A percentile compares a stretch with the other conserved stretches of the same genome.
These are phyloP conservation scores for Macrosteles quadrilineatus DNA, from an alignment of 1,140 invertebrate genomes.

Conservation along the genomic window DNA sequence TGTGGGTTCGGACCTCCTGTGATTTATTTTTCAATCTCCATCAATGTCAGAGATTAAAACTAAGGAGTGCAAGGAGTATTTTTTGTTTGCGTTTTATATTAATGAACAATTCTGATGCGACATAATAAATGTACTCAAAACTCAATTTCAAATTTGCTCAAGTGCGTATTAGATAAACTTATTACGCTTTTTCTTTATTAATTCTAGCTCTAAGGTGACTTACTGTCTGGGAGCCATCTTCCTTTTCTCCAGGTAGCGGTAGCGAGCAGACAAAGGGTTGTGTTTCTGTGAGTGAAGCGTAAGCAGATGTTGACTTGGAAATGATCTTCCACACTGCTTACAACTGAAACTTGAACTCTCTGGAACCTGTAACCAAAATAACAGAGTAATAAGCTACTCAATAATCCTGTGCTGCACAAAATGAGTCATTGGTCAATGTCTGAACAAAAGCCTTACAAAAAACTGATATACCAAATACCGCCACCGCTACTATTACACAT, in stretches of 20 bases:
- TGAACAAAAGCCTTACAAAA: neutral
- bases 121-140: no score
- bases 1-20: no score
- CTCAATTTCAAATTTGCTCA: no score
- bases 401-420: neutral
- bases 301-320: neutral
- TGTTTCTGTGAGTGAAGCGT: neutral
- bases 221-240: constrained; percentile 16
- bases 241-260: neutral
- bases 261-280: neutral
- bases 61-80: no score
- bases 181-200: no score
- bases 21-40: no score
- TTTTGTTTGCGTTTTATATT: no score
- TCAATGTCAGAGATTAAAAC: no score
- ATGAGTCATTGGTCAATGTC: neutral
- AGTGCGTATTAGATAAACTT: no score
- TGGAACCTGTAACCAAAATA: neutral
- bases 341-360: neutral
- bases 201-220: no score
- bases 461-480: neutral
- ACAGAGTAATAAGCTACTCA: neutral
- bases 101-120: no score
- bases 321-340: constrained; percentile 4
- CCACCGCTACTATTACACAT: neutral